These are phyloP conservation scores for Holothuria glaberrima DNA, from an alignment of 35 echinoderm and acorn worm species.

Conservation along the genomic window DNA sequence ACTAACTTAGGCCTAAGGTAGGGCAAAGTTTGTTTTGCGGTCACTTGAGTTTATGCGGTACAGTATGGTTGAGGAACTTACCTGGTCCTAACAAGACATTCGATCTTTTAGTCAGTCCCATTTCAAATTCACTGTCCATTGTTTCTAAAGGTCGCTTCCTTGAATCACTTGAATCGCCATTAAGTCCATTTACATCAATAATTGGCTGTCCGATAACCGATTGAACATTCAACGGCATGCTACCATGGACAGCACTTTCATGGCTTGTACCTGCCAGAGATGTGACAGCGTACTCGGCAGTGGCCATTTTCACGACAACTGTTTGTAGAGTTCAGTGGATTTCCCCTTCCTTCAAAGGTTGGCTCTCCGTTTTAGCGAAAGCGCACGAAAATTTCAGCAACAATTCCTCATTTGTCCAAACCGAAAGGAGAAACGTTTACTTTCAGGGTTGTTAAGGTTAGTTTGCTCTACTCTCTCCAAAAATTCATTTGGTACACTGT, in stretches of 20 bases:
- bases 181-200: slow-evolving; percentile 92
- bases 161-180: slow-evolving; percentile 83
- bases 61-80: too few species aligned
- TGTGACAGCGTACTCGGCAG: slow-evolving; percentile 83
- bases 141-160: slow-evolving; percentile 85
- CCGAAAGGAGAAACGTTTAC: too few species aligned
- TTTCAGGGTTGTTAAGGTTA: too few species aligned
- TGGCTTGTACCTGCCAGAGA: slow-evolving; percentile 55
- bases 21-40: too few species aligned
- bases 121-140: slow-evolving; percentile 74
- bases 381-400: background rate
- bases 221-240: slow-evolving; percentile 66
- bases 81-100: slow-evolving; percentile 36
- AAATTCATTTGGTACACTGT: too few species aligned
- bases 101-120: slow-evolving; percentile 55
- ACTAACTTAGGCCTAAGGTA: too few species aligned
- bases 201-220: slow-evolving; percentile 82
- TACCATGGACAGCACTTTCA: slow-evolving; percentile 39
- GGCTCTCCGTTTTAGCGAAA: background rate
- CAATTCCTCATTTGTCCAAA: too few species aligned
- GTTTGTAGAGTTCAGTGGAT: background rate
- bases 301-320: slow-evolving; percentile 87
- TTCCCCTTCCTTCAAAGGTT: slow-evolving; percentile 32
- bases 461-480: too few species aligned
- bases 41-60: too few species aligned